These are phyloP conservation scores for Cantharis nigra DNA, from an alignment of 2,888 invertebrate species.

Conservation along the genomic window DNA sequence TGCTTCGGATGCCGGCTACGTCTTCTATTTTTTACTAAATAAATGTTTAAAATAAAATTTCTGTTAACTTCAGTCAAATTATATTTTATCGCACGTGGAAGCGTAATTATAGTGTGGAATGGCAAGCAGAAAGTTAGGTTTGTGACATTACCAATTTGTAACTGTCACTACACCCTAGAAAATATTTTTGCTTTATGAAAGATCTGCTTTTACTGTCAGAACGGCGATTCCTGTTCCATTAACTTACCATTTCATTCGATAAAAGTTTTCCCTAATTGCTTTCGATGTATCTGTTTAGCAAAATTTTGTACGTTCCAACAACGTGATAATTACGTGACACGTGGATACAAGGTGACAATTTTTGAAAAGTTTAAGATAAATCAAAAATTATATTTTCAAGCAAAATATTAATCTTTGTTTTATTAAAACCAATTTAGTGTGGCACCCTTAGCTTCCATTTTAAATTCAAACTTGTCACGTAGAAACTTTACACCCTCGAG, in stretches of 20 bases:
- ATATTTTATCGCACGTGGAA: neutral
- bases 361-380: neutral
- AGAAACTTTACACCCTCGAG: neutral
- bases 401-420: neutral
- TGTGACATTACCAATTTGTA: neutral
- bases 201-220: neutral
- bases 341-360: too few relatives aligned
- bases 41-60: neutral
- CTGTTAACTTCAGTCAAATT: neutral
- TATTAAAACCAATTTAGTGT: neutral
- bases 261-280: neutral
- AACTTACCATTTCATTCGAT: neutral
- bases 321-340: neutral
- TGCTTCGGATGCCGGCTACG: neutral
- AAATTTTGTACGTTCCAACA: neutral
- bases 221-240: neutral
- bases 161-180: neutral
- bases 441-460: neutral
- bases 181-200: neutral
- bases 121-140: neutral
- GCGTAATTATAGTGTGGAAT: neutral
- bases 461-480: constrained; percentile 4
- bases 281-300: neutral
- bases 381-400: neutral
- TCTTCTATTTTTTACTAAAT: neutral